Conservation (phyloP, 2,888 invertebrate genomes). For the Escarpia spicata region DNA sequence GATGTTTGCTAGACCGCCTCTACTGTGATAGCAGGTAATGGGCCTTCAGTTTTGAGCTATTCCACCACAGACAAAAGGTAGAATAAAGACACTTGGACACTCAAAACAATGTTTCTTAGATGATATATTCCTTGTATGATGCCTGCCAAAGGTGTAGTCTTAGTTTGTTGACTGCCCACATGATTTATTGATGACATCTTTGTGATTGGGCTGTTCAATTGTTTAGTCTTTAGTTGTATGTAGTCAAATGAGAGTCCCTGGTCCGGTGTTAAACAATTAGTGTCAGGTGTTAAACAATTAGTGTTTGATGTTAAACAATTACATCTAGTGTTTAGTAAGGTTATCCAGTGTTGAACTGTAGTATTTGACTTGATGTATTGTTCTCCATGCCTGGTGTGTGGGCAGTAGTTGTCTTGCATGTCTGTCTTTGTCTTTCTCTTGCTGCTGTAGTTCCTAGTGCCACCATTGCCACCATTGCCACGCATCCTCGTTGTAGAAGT, state of each 20-base stretch:
- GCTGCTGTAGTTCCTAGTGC: background rate
- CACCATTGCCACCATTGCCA: background rate
- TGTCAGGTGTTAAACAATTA: background rate
- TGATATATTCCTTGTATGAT: too few species aligned
- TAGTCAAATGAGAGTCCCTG: background rate
- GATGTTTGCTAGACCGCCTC: too few species aligned
- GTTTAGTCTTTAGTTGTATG: background rate
- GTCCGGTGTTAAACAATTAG: too few species aligned
- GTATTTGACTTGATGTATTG: background rate
- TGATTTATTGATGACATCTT: background rate
- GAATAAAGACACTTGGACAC: too few species aligned
- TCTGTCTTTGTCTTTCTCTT: background rate
- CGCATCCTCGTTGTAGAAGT: background rate
- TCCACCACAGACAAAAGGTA: too few species aligned
- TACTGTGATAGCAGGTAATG: too few species aligned
- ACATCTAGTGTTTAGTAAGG: background rate
- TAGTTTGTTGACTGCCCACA: too few species aligned
- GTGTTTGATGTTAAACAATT: background rate
- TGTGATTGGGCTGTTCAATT: background rate
- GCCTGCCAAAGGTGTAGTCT: too few species aligned
- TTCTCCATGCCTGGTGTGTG: background rate
- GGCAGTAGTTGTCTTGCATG: background rate
- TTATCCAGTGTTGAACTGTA: background rate
- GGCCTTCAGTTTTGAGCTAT: too few species aligned
- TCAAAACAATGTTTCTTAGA: too few species aligned